phyloP scores from a whole-genome alignment of 2,797 vertebrate genomes.

The Otolemur crassicaudatus region DNA sequence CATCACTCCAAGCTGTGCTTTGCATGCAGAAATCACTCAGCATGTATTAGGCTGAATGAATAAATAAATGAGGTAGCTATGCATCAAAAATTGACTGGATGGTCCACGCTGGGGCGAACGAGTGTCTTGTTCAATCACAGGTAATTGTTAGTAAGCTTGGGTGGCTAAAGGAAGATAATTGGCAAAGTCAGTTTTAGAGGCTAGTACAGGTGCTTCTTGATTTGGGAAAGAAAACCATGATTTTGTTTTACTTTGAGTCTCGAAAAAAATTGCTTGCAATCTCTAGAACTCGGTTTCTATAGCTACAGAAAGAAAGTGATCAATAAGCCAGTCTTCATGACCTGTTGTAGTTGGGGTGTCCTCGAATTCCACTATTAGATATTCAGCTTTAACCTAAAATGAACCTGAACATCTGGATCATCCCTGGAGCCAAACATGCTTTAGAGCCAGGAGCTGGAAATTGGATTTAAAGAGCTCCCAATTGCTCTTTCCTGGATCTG shows the following conservation, averaged over 20 bases:
- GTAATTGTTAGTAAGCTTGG: background rate
- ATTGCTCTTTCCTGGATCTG: slow-evolving; percentile 2
- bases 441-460: background rate
- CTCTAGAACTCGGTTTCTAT: background rate
- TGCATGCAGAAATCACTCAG: background rate
- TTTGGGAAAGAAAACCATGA: background rate
- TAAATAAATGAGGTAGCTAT: background rate
- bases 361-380: slow-evolving; percentile 42
- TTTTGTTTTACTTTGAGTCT: background rate
- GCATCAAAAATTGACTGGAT: background rate
- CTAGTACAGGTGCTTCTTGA: background rate
- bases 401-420: slow-evolving; percentile 36
- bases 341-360: background rate
- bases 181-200: background rate
- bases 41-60: background rate
- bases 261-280: background rate
- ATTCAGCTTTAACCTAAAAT: slow-evolving; percentile 62
- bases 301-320: slow-evolving; percentile 22
- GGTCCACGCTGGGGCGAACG: background rate
- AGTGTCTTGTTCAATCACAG: background rate
- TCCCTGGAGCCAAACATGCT: slow-evolving; percentile 39
- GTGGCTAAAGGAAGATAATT: background rate
- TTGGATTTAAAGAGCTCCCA: background rate
- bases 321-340: background rate
- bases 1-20: background rate